These are phyloP conservation scores for Zonitis immaculata DNA, from an alignment of 2,888 invertebrate species.

Conservation along the genomic window DNA sequence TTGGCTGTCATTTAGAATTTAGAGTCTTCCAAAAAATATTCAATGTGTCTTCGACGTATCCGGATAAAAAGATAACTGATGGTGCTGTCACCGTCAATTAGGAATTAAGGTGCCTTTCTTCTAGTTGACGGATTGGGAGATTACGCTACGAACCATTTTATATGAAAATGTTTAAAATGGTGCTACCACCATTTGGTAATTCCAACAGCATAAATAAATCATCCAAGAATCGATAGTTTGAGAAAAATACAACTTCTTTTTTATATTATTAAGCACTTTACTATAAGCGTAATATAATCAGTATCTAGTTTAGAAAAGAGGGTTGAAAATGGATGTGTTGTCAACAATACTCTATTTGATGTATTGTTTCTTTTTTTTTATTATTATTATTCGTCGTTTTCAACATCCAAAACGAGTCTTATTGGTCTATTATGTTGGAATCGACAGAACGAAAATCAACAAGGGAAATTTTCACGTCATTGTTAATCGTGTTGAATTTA, in stretches of 20 bases:
- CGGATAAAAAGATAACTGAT: slow-evolving; percentile 31
- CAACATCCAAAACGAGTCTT: too few relatives aligned
- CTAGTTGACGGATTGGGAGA: slow-evolving; percentile 35
- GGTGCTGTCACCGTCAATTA: slow-evolving; percentile 29
- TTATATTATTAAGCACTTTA: not conserved
- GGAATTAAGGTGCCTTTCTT: slow-evolving; percentile 32
- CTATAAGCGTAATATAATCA: not conserved
- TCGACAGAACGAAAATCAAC: too few relatives aligned
- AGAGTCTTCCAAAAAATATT: too few relatives aligned
- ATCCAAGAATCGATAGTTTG: slow-evolving; percentile 29
- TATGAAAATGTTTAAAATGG: too few relatives aligned
- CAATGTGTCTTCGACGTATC: slow-evolving; percentile 20
- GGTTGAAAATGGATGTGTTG: not conserved
- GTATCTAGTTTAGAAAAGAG: not conserved
- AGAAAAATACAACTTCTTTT: too few relatives aligned
- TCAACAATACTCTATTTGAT: not conserved
- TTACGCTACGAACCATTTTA: too few relatives aligned
- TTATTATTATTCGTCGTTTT: too few relatives aligned
- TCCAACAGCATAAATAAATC: slow-evolving; percentile 36
- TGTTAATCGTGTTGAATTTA: not conserved
- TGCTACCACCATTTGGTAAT: slow-evolving; percentile 35
- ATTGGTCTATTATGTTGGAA: too few relatives aligned
- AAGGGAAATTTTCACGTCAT: not conserved
- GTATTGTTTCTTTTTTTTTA: not conserved
- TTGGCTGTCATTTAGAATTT: too few relatives aligned